Base-by-base conservation (phyloP, 2,797 vertebrate species). In the Benthosema pterotum region DNA sequence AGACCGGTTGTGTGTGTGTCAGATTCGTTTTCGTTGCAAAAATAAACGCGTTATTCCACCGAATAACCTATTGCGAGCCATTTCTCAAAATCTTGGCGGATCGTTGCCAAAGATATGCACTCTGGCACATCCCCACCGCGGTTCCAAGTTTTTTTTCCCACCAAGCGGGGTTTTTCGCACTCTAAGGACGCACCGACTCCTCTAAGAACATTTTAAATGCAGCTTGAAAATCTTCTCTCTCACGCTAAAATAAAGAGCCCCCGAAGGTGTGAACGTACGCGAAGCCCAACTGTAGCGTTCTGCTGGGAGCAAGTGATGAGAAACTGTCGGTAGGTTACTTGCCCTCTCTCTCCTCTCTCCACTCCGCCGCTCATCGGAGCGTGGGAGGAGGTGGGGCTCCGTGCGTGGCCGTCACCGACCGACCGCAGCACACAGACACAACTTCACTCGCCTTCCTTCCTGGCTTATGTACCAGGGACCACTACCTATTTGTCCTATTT, bases 361-460 rank as follows among this genome's bases (percentile, higher is more conserved):
- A 77, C 84, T 83, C 75, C 71, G 79, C 75, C 71, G 79, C 83
- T 85, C 87, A 83, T 83, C 86, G n/a, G 80, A 88, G 86, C 86
- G 83, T 83, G 78, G 87, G 89, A 88, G 86, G 86, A 90, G 89
- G 89, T 83, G 91, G 89, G 87, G 90, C 91, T 88, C 84, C 66
- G n/a, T n/a, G n/a, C n/a, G n/a, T n/a, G n/a, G n/a, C n/a, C n/a
- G n/a, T n/a, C n/a, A n/a, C 77, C 79, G 84, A 81, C 77, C 80
- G 85, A 80, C 83, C 80, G 86, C 87, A 83, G 83, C 80, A 65
- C 85, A 82, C 79, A 80, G n/a, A n/a, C n/a, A 85, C 83, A 89
- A 90, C 90, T 90, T 90, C 89, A 84, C 83, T 86, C 83, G 79
- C 85, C 82, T 83, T 83, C 74, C 83, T 85, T 84, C n/a, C n/a